Conservation (phyloP, 2,888 invertebrate genomes). For the Stictocephala bisonia region DNA sequence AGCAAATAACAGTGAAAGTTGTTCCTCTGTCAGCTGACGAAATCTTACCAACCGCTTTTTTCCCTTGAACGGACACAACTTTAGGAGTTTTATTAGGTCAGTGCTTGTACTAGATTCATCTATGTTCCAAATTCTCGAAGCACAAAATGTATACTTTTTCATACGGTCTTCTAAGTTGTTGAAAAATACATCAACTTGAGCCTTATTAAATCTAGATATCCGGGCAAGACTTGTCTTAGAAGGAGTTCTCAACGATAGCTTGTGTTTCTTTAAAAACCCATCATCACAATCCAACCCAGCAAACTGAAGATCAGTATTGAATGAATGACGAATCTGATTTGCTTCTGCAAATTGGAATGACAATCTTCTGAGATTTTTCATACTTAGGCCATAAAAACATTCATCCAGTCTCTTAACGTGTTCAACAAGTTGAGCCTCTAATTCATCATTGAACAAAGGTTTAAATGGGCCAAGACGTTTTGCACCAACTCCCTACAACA, state of each 20-base stretch:
- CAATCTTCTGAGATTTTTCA: too few relatives aligned
- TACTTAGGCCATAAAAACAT: too few relatives aligned
- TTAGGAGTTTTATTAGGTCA: slow-evolving; percentile 38
- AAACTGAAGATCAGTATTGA: too few relatives aligned
- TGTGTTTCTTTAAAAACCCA: slow-evolving; percentile 29
- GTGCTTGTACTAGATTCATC: slow-evolving; percentile 32
- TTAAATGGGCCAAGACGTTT: not conserved
- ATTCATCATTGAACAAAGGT: too few relatives aligned
- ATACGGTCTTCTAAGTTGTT: slow-evolving; percentile 1
- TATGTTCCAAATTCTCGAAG: slow-evolving; percentile 36
- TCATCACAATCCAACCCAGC: too few relatives aligned
- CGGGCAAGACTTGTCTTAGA: slow-evolving; percentile 32
- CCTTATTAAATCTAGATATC: slow-evolving; percentile 30
- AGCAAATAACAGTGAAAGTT: slow-evolving; percentile 15
- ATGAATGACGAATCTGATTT: too few relatives aligned
- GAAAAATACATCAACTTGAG: slow-evolving; percentile 28
- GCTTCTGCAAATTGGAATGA: too few relatives aligned
- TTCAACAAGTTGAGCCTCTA: too few relatives aligned
- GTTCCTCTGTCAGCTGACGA: slow-evolving; percentile 39
- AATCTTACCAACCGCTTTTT: slow-evolving; percentile 42
- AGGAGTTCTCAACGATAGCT: slow-evolving; percentile 27
- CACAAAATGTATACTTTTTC: slow-evolving; percentile 31
- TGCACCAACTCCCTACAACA: not conserved
- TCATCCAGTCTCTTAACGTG: too few relatives aligned
- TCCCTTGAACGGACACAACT: slow-evolving; percentile 35